These are phyloP conservation scores for Desmodus rotundus DNA, from an alignment of 2,113 vertebrate genomes.

Conservation along the genomic window DNA sequence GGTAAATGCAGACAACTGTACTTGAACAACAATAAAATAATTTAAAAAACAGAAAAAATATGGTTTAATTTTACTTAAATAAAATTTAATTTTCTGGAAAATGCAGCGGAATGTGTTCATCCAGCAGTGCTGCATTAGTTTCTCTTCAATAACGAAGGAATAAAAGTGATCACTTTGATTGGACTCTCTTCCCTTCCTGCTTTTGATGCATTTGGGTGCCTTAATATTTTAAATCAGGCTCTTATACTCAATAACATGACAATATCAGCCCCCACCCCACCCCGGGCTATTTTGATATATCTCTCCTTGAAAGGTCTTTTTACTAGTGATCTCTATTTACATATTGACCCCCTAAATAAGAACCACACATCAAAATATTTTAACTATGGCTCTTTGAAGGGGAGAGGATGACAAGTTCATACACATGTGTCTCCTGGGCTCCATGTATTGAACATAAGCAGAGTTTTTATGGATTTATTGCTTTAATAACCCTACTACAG, in stretches of 20 bases:
- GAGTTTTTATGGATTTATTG: accelerated
- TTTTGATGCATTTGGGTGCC: not conserved
- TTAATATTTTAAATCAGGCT: not conserved
- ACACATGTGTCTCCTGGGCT: not conserved
- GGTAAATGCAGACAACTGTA: no score
- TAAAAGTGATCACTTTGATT: not conserved
- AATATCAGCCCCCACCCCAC: not conserved
- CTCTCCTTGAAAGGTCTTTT: not conserved
- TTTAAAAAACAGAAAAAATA: not conserved
- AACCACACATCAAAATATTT: not conserved
- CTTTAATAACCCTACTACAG: not conserved
- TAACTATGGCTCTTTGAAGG: not conserved
- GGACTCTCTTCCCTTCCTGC: not conserved
- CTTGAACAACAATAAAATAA: no score
- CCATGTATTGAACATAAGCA: not conserved
- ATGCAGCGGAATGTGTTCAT: not conserved
- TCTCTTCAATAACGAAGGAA: not conserved
- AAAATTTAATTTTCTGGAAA: not conserved
- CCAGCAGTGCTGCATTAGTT: not conserved
- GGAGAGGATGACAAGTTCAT: not conserved
- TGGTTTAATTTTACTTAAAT: not conserved
- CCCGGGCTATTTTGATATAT: not conserved
- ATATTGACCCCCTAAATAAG: not conserved
- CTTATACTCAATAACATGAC: not conserved
- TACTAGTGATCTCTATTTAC: not conserved